Conservation (phyloP, 2,797 vertebrate genomes). For the Oophaga sylvatica region DNA sequence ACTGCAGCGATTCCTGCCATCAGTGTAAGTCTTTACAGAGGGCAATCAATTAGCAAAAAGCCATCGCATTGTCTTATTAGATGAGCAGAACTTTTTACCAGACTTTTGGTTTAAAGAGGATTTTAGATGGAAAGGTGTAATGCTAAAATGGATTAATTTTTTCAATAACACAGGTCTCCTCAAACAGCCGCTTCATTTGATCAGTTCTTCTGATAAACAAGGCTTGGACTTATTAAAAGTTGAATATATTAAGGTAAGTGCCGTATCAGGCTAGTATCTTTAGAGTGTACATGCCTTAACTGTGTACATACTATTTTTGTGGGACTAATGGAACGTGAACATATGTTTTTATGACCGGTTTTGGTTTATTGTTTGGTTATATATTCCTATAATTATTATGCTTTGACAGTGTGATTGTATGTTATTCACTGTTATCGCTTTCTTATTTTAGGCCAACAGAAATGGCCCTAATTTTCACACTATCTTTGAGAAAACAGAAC, state of each 20-base stretch:
- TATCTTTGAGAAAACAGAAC: slow-evolving; percentile 87
- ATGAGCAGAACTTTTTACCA: background rate
- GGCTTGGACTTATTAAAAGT: slow-evolving; percentile 89
- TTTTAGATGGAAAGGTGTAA: background rate
- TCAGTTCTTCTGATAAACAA: slow-evolving; percentile 86
- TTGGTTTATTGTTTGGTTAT: background rate
- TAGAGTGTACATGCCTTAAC: background rate
- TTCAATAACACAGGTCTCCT: slow-evolving; percentile 69
- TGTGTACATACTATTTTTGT: background rate
- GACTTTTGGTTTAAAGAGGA: background rate
- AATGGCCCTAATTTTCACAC: slow-evolving; percentile 85
- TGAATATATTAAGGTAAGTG: slow-evolving; percentile 87
- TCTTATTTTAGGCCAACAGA: slow-evolving; percentile 80
- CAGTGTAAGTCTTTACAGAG: background rate
- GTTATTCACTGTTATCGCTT: slow-evolving; percentile 23
- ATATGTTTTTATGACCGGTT: background rate
- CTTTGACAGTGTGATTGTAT: background rate
- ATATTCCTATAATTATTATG: no score
- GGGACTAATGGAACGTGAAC: background rate
- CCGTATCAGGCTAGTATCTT: background rate
- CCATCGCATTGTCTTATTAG: background rate
- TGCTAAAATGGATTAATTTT: background rate
- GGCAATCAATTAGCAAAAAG: no score
- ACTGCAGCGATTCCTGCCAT: no score
- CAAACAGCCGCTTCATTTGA: slow-evolving; percentile 82